phyloP scores from a whole-genome alignment of 2,888 invertebrate species.

The Stenurella melanura region DNA sequence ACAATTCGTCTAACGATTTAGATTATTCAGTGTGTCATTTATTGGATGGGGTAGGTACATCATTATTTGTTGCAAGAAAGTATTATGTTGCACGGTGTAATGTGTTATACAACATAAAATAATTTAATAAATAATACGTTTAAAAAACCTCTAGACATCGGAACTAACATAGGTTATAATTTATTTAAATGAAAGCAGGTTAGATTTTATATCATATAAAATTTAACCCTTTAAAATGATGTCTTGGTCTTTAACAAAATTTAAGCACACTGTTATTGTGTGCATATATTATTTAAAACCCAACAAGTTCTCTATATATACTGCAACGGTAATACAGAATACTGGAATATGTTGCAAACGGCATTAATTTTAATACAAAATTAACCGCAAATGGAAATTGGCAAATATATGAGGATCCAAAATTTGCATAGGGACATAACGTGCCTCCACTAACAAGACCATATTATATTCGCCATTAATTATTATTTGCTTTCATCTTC shows the following conservation, averaged over 20 bases:
- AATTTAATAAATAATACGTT: too few relatives aligned
- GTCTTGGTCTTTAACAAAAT: too few relatives aligned
- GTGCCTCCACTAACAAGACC: constrained; percentile 5
- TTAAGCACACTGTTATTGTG: too few relatives aligned
- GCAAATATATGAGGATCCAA: not conserved
- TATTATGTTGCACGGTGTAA: too few relatives aligned
- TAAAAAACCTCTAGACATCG: too few relatives aligned
- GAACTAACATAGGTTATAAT: too few relatives aligned
- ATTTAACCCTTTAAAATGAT: too few relatives aligned
- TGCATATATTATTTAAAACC: too few relatives aligned
- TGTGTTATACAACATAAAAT: too few relatives aligned
- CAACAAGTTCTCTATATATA: too few relatives aligned
- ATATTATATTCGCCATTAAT: constrained; percentile 14
- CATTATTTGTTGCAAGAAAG: not conserved
- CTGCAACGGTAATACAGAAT: not conserved
- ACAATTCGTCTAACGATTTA: not conserved
- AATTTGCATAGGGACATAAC: constrained; percentile 22
- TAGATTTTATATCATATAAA: too few relatives aligned
- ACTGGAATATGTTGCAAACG: not conserved
- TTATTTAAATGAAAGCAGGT: too few relatives aligned
- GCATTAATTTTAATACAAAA: constrained; percentile 18
- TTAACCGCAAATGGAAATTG: constrained; percentile 24
- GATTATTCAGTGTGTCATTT: not conserved
- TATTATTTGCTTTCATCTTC: constrained; percentile 14
- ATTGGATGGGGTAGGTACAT: not conserved